Percentiles rank a stretch among this genome's conserved stretches.
phyloP scores from a whole-genome alignment of 2,888 invertebrate species.

The Phortica okadai region DNA sequence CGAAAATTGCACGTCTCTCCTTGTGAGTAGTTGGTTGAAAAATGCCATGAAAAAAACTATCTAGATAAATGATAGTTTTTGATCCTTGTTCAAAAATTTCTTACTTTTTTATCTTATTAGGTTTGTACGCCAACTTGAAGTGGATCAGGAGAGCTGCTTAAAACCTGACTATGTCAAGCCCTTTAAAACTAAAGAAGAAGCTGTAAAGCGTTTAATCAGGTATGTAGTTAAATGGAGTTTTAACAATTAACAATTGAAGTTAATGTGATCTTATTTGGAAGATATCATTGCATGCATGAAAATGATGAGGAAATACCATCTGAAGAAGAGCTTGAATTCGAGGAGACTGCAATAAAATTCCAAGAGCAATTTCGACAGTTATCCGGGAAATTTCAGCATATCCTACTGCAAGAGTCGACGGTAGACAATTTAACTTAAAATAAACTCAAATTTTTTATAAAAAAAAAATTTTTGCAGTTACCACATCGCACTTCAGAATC shows the following conservation, averaged over 20 bases:
- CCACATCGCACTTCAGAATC: slow-evolving; percentile 85
- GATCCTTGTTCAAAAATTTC: neutral
- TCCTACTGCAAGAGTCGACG: slow-evolving; percentile 87
- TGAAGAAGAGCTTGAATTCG: slow-evolving; percentile 84
- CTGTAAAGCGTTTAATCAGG: slow-evolving; percentile 84
- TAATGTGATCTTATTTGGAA: slow-evolving; percentile 48
- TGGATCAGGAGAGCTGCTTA: slow-evolving; percentile 85
- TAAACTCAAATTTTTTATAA: neutral
- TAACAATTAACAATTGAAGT: too few relatives aligned
- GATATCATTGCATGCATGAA: slow-evolving; percentile 85
- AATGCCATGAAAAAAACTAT: slow-evolving; percentile 50
- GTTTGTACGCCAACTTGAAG: slow-evolving; percentile 85
- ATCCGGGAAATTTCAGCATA: slow-evolving; percentile 84
- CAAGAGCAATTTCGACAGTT: slow-evolving; percentile 84
- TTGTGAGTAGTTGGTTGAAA: slow-evolving; percentile 78
- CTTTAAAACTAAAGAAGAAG: slow-evolving; percentile 84
- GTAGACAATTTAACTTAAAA: slow-evolving; percentile 76
- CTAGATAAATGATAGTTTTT: neutral
- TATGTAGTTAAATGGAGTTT: slow-evolving; percentile 43
- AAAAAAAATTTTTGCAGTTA: slow-evolving; percentile 77
- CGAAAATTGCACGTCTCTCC: slow-evolving; percentile 76
- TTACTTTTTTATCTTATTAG: slow-evolving; percentile 74
- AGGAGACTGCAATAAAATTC: slow-evolving; percentile 82
- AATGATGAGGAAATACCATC: slow-evolving; percentile 79
- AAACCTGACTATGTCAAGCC: slow-evolving; percentile 86